Conservation (phyloP, 2,797 vertebrate genomes). For the Sebastes hubbsi region DNA sequence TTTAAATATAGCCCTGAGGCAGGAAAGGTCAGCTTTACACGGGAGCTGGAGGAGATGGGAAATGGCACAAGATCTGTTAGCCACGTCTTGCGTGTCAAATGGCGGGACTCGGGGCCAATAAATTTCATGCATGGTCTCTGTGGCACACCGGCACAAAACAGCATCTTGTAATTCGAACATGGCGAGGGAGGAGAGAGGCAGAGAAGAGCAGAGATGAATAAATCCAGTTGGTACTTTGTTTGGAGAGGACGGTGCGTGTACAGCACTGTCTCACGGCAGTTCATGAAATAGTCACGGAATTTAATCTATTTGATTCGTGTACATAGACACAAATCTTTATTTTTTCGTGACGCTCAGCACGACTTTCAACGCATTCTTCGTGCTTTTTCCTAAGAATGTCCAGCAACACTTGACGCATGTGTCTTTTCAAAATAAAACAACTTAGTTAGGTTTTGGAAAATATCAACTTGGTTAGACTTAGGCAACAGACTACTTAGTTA, state of each 20-base stretch:
- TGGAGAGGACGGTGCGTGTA: not conserved
- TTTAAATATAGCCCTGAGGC: constrained; percentile 79
- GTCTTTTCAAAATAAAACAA: too few relatives aligned
- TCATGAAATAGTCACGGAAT: too few relatives aligned
- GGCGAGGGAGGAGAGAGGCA: constrained; percentile 3
- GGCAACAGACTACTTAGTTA: too few relatives aligned
- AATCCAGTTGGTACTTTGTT: constrained; percentile 16
- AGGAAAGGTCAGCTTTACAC: constrained; percentile 76
- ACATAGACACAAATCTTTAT: rapidly evolving
- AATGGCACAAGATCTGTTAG: constrained; percentile 71
- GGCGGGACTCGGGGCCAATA: constrained; percentile 55
- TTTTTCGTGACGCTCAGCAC: too few relatives aligned
- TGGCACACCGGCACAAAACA: constrained; percentile 47
- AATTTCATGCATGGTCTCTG: constrained; percentile 60
- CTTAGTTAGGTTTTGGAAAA: too few relatives aligned
- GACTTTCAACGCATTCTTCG: rapidly evolving
- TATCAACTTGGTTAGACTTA: too few relatives aligned
- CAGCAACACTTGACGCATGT: too few relatives aligned
- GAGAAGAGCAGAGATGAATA: constrained; percentile 17
- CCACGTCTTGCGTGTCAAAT: constrained; percentile 68
- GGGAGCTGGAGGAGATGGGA: constrained; percentile 57
- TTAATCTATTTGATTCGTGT: too few relatives aligned
- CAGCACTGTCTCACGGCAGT: too few relatives aligned
- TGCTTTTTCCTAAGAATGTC: too few relatives aligned
- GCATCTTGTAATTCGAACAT: constrained; percentile 52